Conservation (phyloP, 2,113 vertebrate species). For the Mesembrinibis cayennensis region DNA sequence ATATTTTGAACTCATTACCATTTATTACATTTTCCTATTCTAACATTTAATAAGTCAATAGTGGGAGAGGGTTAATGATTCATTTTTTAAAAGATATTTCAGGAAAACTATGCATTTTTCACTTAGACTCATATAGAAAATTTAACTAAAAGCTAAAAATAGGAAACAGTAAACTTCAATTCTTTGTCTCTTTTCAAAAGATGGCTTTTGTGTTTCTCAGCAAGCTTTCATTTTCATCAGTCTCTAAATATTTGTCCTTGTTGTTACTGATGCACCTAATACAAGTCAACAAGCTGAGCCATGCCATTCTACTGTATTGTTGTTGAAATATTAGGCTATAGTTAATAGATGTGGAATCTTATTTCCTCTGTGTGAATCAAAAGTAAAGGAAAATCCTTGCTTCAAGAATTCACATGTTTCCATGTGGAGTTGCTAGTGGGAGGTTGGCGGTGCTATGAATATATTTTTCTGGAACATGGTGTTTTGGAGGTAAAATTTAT, state of each 20-base stretch:
- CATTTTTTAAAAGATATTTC: not conserved
- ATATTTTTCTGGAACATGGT: not conserved
- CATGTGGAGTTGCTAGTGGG: not conserved
- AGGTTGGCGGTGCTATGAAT: not conserved
- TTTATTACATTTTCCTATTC: not conserved
- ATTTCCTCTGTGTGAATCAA: not conserved
- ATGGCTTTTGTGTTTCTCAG: not conserved
- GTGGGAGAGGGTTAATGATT: not conserved
- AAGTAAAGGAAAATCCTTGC: not conserved
- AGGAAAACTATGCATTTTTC: not conserved
- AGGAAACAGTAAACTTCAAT: not conserved
- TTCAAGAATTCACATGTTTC: not conserved
- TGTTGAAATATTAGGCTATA: not conserved
- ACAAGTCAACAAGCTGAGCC: not conserved
- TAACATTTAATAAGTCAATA: not conserved
- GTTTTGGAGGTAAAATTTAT: not conserved
- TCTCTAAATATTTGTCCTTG: not conserved
- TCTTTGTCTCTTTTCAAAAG: not conserved
- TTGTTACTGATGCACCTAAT: not conserved
- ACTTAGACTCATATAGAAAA: not conserved
- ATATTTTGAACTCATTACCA: not conserved
- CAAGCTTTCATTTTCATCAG: not conserved
- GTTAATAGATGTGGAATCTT: not conserved
- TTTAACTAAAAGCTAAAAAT: not conserved
- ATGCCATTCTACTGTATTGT: accelerated